Conservation (phyloP, 2,113 vertebrate genomes). For the Apaloderma vittatum region DNA sequence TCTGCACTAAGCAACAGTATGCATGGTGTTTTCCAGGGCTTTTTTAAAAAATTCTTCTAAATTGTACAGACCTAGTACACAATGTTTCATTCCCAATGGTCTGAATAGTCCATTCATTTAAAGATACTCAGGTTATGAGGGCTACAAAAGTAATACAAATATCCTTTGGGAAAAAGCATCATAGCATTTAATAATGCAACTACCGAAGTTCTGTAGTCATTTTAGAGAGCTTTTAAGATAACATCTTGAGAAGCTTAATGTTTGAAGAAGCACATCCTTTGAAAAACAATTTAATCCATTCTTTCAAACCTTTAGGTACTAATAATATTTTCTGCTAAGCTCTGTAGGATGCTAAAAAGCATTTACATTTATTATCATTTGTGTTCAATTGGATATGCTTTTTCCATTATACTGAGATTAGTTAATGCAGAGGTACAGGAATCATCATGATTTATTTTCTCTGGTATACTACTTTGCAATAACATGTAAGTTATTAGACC, state of each 20-base stretch:
- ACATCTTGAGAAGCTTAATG: not conserved
- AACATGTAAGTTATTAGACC: not conserved
- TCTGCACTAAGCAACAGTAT: not conserved
- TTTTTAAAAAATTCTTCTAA: not conserved
- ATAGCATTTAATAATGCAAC: not conserved
- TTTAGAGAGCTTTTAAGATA: not conserved
- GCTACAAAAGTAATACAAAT: not conserved
- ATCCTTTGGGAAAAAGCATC: not conserved
- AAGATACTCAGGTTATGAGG: not conserved
- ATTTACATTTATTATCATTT: not conserved
- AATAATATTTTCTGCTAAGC: not conserved
- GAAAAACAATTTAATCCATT: not conserved
- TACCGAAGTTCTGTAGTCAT: not conserved
- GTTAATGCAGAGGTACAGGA: not conserved
- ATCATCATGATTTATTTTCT: not conserved
- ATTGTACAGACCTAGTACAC: not conserved
- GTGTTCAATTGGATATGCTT: not conserved
- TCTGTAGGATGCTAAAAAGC: not conserved
- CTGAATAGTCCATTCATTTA: conserved; percentile 7
- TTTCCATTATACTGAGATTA: not conserved
- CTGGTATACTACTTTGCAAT: not conserved
- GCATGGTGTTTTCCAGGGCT: not conserved
- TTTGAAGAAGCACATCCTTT: not conserved
- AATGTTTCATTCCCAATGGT: not conserved
- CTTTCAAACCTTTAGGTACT: not conserved